Base-by-base conservation (phyloP, 2,888 invertebrate species). In the Trissolcus brochymenae region DNA sequence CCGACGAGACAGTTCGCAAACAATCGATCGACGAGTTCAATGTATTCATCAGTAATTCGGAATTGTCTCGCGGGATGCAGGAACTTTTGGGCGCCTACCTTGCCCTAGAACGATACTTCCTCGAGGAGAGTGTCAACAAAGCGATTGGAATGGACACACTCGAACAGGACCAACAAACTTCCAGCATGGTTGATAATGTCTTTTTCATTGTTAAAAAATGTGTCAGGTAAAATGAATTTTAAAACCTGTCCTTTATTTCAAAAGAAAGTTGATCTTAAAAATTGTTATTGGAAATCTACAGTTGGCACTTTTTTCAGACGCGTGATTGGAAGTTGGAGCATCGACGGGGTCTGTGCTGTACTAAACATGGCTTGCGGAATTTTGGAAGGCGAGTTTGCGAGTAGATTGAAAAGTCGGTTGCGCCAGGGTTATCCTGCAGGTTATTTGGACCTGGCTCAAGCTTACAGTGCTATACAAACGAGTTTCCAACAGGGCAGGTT, bases 191-290 rank as follows among this genome's bases (percentile, higher is more conserved):
- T 0, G 99, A 99, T 88, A 99, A 99, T 89, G 95, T 98, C 0
- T 99, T 99, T 90, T 99, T 97, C 88, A 97, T 99, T 81, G 93
- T 98, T 2, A 94, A 97, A 84, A 99, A 99, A 90, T 97, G 98
- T 83, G 95, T 98, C 60, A 92, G 95, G 95, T 94, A 87, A 53
- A 79, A 51, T 51, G 9, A 50, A 16, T 14, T 50, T 50, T 53
- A n/a, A 14, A 54, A 29, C 13, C 25, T 14, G 35, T 14, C 35
- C 35, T 4, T 25, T 25, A 1, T 19, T 19, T 19, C 19, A 19
- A 19, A 19, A 19, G 19, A 19, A 19, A 19, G 2, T 19, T 19
- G 2, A 19, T 19, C 19, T 19, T 51, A 16, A 57, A 53, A 56
- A 21, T 64, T 35, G 35, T 35, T 11, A 35, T 35, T 4, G 35